These are phyloP conservation scores for Urocyon cinereoargenteus DNA, from an alignment of 2,797 vertebrate species.

Conservation along the genomic window DNA sequence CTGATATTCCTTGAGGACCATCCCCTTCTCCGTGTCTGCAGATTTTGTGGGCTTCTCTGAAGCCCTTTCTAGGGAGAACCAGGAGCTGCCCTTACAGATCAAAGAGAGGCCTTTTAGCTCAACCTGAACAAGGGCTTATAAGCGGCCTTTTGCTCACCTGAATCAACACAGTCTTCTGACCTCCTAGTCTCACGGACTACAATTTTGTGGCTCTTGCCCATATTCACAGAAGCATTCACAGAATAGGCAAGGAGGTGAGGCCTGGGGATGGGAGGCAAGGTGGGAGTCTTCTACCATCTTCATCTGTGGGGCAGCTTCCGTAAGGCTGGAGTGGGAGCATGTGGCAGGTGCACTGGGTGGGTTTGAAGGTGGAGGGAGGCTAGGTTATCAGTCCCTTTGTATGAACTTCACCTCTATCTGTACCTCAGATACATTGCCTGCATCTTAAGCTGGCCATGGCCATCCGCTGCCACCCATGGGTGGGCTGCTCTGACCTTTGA, in stretches of 20 bases:
- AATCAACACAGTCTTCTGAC: neutral
- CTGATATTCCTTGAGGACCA: neutral
- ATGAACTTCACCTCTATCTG: neutral
- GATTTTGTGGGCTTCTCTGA: neutral
- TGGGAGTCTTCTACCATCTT: neutral
- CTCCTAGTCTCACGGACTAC: neutral
- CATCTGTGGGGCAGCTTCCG: neutral
- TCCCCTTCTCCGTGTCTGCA: neutral
- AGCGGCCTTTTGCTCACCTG: neutral
- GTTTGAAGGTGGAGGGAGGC: neutral
- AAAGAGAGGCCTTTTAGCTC: neutral
- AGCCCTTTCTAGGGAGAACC: neutral
- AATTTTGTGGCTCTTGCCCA: neutral
- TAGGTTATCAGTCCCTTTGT: neutral
- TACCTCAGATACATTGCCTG: neutral
- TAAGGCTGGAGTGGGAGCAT: neutral
- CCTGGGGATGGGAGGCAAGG: accelerated
- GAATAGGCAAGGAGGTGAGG: neutral
- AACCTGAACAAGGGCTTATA: neutral
- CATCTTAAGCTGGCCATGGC: neutral
- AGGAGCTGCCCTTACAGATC: neutral
- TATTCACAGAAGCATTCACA: neutral
- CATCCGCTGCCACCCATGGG: neutral
- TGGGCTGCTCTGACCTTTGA: neutral
- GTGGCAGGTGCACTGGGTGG: neutral